A percentile compares a stretch with the other conserved stretches of the same genome.
Evolutionary conservation across 2,113 vertebrate genomes (phyloP).

Genomic region (Charadrius vociferus): DNA sequence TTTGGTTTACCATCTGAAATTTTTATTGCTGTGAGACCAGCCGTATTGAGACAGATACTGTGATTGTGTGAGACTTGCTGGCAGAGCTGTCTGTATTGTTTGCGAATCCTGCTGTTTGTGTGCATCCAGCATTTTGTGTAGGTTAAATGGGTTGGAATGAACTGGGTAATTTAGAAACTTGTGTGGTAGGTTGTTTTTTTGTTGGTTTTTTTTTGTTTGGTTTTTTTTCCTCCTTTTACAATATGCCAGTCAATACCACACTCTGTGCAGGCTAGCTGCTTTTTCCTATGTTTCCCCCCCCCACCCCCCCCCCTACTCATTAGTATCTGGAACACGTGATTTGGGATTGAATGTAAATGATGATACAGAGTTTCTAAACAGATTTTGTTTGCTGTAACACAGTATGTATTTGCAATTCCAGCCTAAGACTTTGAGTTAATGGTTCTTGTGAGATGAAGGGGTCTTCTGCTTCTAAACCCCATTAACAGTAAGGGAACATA

Average conservation of each 20-base stretch:
- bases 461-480: not conserved
- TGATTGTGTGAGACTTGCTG: not conserved
- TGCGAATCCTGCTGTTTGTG: not conserved
- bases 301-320: not conserved
- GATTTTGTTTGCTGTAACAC: not conserved
- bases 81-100: not conserved
- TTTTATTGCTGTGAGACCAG: not conserved
- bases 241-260: not conserved
- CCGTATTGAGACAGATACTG: not conserved
- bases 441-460: not conserved
- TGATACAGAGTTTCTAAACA: not conserved
- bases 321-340: not conserved
- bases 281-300: not conserved
- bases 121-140: not conserved
- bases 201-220: not conserved
- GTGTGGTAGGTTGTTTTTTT: not conserved
- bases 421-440: not conserved
- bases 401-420: not conserved
- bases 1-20: not conserved
- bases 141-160: conserved; percentile 4
- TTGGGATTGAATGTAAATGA: not conserved
- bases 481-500: not conserved
- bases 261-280: not conserved
- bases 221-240: not conserved
- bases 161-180: not conserved